These are phyloP conservation scores for Anisognathus igniventris DNA, from an alignment of 2,797 vertebrate species.

Conservation along the genomic window DNA sequence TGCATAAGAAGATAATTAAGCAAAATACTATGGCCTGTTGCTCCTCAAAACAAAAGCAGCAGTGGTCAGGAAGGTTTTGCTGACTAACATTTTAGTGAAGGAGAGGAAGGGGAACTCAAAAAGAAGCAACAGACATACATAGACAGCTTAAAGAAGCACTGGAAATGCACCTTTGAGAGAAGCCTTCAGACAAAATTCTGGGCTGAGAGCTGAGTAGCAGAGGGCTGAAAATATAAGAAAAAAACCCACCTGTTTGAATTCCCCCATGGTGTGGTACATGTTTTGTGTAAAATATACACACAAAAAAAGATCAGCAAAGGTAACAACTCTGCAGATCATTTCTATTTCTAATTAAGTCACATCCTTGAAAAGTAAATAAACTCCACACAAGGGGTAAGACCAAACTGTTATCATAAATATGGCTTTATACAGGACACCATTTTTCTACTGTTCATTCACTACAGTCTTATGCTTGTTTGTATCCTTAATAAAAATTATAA, in stretches of 20 bases:
- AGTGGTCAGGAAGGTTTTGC: neutral
- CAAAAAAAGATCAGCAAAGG: neutral
- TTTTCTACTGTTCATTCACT: neutral
- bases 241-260: neutral
- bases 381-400: neutral
- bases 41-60: neutral
- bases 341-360: neutral
- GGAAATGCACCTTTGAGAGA: neutral
- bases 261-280: neutral
- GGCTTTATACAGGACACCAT: neutral
- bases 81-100: neutral
- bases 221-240: neutral
- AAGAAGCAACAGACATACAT: neutral
- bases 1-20: neutral
- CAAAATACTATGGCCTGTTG: neutral
- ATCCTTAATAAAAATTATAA: neutral
- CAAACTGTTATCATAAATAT: neutral
- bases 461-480: neutral
- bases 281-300: neutral
- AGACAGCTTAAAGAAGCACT: neutral
- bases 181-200: neutral
- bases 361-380: neutral
- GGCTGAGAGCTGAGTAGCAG: neutral
- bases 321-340: neutral
- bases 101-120: neutral